Base-by-base conservation (phyloP, 92 coral and sea anemone genomes). In the Ricordea florida region DNA sequence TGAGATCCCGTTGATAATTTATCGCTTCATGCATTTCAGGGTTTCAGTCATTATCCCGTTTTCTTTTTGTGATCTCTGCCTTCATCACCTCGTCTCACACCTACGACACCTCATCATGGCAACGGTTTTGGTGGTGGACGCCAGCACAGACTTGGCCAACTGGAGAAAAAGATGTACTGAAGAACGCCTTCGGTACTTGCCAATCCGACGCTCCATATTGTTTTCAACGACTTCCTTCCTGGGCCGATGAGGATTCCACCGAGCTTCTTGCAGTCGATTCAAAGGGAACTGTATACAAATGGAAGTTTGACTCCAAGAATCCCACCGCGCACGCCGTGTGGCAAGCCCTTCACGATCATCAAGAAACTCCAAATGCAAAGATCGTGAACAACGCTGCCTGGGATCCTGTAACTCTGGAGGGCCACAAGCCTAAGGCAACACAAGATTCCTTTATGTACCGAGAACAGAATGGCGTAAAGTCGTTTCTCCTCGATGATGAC, bases 381-480 rank as follows among this genome's bases (percentile, higher is more conserved):
- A 79, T 84, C 5, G 10, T 15, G 3, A 43, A 89, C 48, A 84
- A 49, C 58, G 33, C 57, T 31, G 69, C 84, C 24, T 89, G 93
- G 93, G 49, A 72, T 38, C 90, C 93, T 1, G 47, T 51, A 18
- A 65, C 74, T 0, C 24, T 58, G 14, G 93, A 89, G 37, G 93
- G 93, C 7, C 51, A 33, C 18, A 44, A 61, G 2, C 90, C 90
- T 11, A 84, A 89, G 53, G 66, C 75, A 16, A 23, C 74, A 2
- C 93, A 89, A 52, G 93, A 89, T 66, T 89, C 93, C 38, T 89
- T 89, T 49, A 84, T 89, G 93, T 89, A 89, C 48, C 84, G 93
- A n/a, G 56, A 66, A 49, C 93, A 89, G 75, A 89, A 84, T 63
- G 86, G 83, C 16, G 90, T 89, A 18, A 89, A 89, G 75, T 88